Evolutionary conservation across 2,113 vertebrate species (phyloP), one percentile per base, ranked within the genome.

Genomic region (Patagioenas fasciata): DNA sequence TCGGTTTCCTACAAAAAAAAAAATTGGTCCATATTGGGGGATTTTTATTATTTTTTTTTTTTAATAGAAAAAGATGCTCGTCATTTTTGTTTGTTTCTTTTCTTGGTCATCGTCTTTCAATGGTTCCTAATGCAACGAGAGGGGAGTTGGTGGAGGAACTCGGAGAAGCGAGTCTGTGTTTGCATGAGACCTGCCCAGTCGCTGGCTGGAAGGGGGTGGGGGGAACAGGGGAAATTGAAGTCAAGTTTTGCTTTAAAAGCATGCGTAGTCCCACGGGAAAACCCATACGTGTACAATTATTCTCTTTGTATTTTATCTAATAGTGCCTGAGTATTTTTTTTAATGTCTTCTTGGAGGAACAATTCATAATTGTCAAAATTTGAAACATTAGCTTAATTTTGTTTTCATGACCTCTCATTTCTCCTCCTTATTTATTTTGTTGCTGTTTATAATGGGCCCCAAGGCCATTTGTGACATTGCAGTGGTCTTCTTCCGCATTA

Each of bases 351-450:
- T 97, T 97, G 93, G 95, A 97, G 96, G 97, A 98, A 98, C 97
- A 97, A 98, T 98, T 97, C 97, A 95, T 98, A 98, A 97, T 97
- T 98, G 98, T 98, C 98, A 98, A 97, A 98, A 97, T 98, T 97
- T 98, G 98, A 98, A 98, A 97, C 98, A 98, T 98, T 97, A 98
- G 97, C 98, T 98, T 98, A 97, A 98, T 98, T 98, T 97, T 98
- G 97, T 98, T 98, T 98, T 97, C 97, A 98, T 97, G 98, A 98
- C 98, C 98, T 96, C 89, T 75, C 84, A 80, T 95, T 97, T 95
- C 97, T 97, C 71, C 96, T 91, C 96, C 95, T 97, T 98, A 98
- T 98, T 98, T 98, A 97, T 98, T 97, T 96, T 90, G 97, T 97
- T 91, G 97, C 97, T 97, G 95, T 97, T 96, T 97, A 91, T 98